Conservation (phyloP, 2,797 vertebrate genomes). For the Mormyrops attenuatus region DNA sequence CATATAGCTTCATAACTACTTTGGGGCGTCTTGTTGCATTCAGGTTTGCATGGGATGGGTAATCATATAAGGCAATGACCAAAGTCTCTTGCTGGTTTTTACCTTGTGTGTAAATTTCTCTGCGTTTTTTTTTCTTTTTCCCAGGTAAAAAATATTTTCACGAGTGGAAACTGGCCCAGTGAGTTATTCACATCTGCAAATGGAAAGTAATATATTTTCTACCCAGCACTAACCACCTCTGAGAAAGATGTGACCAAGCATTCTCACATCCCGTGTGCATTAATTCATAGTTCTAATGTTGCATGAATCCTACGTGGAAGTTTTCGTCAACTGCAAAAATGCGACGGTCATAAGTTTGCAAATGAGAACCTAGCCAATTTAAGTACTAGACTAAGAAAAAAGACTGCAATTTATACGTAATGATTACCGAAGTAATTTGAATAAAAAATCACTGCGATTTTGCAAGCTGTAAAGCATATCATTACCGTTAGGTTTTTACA, state of each 20-base stretch:
- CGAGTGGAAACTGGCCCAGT: background rate
- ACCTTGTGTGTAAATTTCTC: background rate
- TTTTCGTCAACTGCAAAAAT: background rate
- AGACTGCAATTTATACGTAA: conserved; percentile 73
- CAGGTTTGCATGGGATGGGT: background rate
- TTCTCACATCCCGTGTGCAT: background rate
- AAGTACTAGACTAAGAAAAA: conserved; percentile 54
- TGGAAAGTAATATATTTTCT: background rate
- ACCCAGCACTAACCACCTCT: background rate
- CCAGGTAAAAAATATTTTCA: background rate
- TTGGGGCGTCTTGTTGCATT: background rate
- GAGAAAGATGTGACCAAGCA: background rate
- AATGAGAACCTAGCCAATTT: conserved; percentile 42
- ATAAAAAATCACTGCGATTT: conserved; percentile 85
- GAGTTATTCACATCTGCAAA: background rate
- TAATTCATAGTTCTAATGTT: background rate
- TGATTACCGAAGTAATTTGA: conserved; percentile 86
- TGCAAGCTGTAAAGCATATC: conserved; percentile 86
- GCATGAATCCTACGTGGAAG: background rate
- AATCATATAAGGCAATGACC: background rate
- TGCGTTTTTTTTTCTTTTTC: background rate
- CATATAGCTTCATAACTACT: background rate
- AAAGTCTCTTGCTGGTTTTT: background rate
- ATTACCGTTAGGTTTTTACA: conserved; percentile 76
- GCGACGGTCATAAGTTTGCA: background rate